Evolutionary conservation across 2,797 vertebrate genomes (phyloP).

Genomic region (Rhabdomys pumilio): DNA sequence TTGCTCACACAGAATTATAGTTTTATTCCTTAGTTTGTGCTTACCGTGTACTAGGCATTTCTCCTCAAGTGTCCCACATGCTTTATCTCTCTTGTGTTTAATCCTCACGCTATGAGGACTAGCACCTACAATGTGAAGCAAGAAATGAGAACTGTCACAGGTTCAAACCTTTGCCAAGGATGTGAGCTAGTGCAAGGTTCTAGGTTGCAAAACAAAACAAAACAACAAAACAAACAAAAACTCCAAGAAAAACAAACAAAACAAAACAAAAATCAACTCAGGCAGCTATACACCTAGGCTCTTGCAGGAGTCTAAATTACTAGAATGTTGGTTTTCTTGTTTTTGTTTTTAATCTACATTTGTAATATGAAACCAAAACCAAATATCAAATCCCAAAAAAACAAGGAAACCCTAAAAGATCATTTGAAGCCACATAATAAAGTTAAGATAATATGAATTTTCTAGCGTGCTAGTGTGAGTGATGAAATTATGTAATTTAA

Average conservation of each 20-base stretch:
- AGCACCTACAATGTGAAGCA: neutral
- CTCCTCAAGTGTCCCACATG: neutral
- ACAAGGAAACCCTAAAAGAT: constrained; percentile 23
- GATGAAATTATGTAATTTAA: constrained; percentile 70
- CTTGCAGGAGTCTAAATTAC: constrained; percentile 29
- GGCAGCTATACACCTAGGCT: neutral
- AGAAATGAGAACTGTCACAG: constrained; percentile 1
- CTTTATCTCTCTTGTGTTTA: constrained; percentile 21
- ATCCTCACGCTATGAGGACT: constrained; percentile 28
- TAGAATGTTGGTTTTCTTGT: constrained; percentile 24
- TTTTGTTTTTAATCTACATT: neutral
- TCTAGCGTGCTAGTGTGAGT: constrained; percentile 13
- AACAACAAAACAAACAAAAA: neutral
- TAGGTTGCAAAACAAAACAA: neutral
- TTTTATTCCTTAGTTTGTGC: constrained; percentile 58
- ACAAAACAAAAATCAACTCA: neutral
- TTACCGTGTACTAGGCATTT: neutral
- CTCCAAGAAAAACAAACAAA: neutral
- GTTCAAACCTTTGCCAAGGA: constrained; percentile 15
- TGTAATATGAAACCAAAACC: constrained; percentile 37
- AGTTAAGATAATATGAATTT: constrained; percentile 71
- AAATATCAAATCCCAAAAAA: neutral
- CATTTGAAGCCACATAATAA: constrained; percentile 64
- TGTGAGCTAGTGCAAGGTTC: constrained; percentile 2
- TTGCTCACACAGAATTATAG: neutral